Base-by-base conservation (phyloP, 2,888 invertebrate genomes). In the Pogonocherus hispidulus region DNA sequence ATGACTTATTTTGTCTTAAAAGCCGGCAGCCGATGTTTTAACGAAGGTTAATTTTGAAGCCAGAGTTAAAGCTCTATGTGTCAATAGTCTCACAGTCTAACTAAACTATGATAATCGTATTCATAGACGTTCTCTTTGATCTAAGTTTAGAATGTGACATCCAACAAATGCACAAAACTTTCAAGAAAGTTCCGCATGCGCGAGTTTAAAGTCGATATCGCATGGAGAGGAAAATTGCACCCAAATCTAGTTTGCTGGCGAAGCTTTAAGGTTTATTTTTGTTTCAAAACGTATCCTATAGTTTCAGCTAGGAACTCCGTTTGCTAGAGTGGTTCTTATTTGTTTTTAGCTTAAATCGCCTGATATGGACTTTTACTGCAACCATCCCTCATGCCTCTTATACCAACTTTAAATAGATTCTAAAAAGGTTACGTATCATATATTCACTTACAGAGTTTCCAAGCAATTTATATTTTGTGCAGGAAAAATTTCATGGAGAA, bases 161-260 rank as follows among this genome's bases (percentile, higher is more conserved):
- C 60, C 8, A 22, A 35, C 55, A 49, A 65, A 64, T 70, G 70
- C 16, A 67, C 62, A 59, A 70, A 66, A 70, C 63, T 70, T 71
- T 67, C 66, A 65, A 63, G 70, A 67, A 68, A 71, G 71, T 66
- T 73, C 66, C 69, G 71, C 73, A 73, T 73, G 73, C 73, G 73
- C 73, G 37, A 66, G 67, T 64, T 55, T 60, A 56, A 52, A 69
- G 70, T 74, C 69, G 51, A 74, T 72, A 70, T 55, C 66, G 66
- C 51, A 70, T 47, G 46, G 41, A 69, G 44, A 67, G 62, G 70
- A 69, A 69, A 74, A 72, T 66, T 72, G 70, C 74, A 70, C 68
- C 47, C 16, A 65, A 55, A 20, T 16, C 19, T 47, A 27, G 51
- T 44, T 27, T 14, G 41, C 60, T 67, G 51, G 60, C 47, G 63